A percentile compares a stretch with the other conserved stretches of the same genome.
phyloP scores from a whole-genome alignment of 2,888 invertebrate genomes.

The Mimas tiliae region DNA sequence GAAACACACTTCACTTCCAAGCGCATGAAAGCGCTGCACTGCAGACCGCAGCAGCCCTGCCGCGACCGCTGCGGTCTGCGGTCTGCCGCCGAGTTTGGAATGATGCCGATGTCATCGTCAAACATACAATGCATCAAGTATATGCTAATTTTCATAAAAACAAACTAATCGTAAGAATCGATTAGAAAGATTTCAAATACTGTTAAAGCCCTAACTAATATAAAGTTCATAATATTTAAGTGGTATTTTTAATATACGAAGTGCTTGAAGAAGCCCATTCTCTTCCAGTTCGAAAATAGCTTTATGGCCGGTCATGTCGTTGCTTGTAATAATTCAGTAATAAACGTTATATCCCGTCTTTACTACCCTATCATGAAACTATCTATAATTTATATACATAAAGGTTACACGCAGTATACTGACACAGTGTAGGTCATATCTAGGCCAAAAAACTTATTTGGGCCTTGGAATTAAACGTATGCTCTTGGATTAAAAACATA shows the following conservation, averaged over 20 bases:
- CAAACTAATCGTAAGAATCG: neutral
- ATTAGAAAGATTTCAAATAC: no score
- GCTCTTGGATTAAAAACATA: no score
- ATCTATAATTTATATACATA: neutral
- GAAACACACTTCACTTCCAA: no score
- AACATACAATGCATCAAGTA: neutral
- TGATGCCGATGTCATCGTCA: no score
- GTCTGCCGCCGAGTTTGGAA: no score
- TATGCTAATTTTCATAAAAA: neutral
- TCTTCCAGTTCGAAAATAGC: conserved; percentile 9
- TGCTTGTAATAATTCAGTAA: conserved; percentile 9
- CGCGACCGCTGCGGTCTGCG: no score
- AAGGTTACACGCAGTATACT: no score
- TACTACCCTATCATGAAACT: neutral
- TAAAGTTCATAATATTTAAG: neutral
- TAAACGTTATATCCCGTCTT: neutral
- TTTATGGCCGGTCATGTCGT: conserved; percentile 17
- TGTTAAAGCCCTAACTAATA: neutral
- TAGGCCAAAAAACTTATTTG: no score
- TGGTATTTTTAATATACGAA: conserved; percentile 7
- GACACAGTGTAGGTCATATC: no score
- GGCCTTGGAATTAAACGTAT: no score
- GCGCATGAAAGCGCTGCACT: no score
- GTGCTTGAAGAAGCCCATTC: neutral
- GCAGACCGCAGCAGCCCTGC: no score